Percentiles rank a stretch among this genome's conserved stretches.
These are phyloP conservation scores for Ascaphus truei DNA, from an alignment of 2,113 vertebrate genomes.

Conservation along the genomic window DNA sequence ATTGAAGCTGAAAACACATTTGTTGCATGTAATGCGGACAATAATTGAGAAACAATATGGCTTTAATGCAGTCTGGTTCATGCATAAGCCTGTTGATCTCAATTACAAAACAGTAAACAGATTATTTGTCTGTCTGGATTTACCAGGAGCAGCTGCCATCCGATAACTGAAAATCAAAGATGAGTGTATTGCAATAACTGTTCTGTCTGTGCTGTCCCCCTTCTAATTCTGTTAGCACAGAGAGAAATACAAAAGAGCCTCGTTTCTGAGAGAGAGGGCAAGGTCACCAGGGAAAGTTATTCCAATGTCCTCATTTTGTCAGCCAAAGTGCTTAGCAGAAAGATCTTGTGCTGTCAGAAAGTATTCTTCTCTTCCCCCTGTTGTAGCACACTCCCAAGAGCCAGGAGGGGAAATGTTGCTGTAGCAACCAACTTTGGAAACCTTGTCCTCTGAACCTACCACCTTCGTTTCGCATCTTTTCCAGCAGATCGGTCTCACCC, in stretches of 20 bases:
- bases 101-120: background rate
- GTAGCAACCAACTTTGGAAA: background rate
- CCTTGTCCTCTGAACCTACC: background rate
- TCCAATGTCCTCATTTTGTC: constrained; percentile 19
- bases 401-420: background rate
- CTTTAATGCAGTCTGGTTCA: too few relatives aligned
- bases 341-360: background rate
- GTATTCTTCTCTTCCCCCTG: background rate
- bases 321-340: constrained; percentile 4
- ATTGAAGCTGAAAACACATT: background rate
- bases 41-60: background rate
- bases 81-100: too few relatives aligned
- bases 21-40: background rate
- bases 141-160: background rate
- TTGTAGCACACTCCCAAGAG: background rate
- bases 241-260: background rate
- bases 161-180: background rate
- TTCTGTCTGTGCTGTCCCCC: too few relatives aligned
- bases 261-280: background rate
- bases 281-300: background rate
- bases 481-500: background rate
- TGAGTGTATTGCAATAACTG: background rate
- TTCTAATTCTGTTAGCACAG: background rate
- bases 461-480: background rate
- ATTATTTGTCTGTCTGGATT: background rate